Evolutionary conservation across 1,140 invertebrate species (phyloP).

Genomic region (Camponotus floridanus): DNA sequence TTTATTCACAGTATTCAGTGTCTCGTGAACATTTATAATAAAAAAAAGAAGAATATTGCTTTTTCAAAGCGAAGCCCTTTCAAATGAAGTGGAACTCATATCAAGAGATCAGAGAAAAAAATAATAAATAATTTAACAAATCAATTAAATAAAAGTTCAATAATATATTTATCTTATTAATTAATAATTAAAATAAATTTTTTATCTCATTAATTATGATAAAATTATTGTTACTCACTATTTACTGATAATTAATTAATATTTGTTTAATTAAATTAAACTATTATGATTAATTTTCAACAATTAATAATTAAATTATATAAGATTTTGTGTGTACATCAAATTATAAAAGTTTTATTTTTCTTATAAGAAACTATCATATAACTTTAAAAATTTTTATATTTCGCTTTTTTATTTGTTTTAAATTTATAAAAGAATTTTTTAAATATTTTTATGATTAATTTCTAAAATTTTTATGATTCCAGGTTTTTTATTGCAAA

Average conservation of each 20-base stretch:
- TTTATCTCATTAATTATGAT: background rate
- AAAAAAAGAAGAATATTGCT: slow-evolving; percentile 31
- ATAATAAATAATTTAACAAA: slow-evolving; percentile 1
- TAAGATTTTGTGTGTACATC: background rate
- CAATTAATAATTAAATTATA: background rate
- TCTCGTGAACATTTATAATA: slow-evolving; percentile 66
- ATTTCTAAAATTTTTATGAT: background rate
- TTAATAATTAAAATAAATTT: slow-evolving; percentile 9
- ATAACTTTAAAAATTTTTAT: background rate
- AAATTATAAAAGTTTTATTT: background rate
- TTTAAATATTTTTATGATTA: background rate
- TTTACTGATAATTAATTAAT: background rate
- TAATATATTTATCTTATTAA: slow-evolving; percentile 31
- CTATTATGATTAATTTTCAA: background rate
- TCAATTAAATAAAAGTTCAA: background rate
- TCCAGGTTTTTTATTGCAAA: too few relatives aligned
- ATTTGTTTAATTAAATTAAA: slow-evolving; percentile 10
- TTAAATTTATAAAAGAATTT: too few relatives aligned
- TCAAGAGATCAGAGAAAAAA: background rate
- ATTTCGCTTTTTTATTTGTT: background rate
- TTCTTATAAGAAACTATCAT: background rate
- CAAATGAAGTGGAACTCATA: background rate
- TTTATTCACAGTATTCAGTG: slow-evolving; percentile 74
- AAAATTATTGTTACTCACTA: background rate
- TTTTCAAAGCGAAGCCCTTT: background rate